A percentile compares a stretch with the other conserved stretches of the same genome.
phyloP scores from a whole-genome alignment of 1,140 invertebrate species.

The Drosophila sechellia region DNA sequence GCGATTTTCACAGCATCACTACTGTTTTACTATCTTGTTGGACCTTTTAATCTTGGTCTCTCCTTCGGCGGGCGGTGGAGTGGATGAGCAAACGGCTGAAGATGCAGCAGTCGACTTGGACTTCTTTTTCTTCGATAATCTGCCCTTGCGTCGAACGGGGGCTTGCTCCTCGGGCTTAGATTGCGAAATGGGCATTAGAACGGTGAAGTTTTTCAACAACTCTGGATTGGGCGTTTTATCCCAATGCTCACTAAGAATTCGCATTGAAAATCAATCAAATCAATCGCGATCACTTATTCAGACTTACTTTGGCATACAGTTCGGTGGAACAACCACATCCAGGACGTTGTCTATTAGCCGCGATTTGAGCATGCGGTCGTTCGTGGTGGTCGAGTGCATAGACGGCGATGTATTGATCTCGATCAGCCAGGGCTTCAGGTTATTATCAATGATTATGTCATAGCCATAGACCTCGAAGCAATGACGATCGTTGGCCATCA shows the following conservation, averaged over 20 bases:
- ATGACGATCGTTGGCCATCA: conserved; percentile 90
- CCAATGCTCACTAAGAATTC: conserved; percentile 55
- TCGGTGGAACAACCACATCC: conserved; percentile 94
- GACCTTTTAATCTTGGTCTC: neutral
- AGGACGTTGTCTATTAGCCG: conserved; percentile 98
- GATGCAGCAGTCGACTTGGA: neutral
- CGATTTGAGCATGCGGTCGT: conserved; percentile 97
- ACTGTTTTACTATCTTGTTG: neutral
- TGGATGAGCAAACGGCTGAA: neutral
- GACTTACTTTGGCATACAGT: conserved; percentile 93
- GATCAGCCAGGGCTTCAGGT: conserved; percentile 94
- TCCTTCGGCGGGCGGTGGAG: neutral
- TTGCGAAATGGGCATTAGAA: conserved; percentile 30
- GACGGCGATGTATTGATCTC: conserved; percentile 98
- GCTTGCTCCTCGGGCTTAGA: neutral
- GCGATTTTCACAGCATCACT: neutral
- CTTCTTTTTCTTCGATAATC: conserved; percentile 5
- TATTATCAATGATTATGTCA: conserved; percentile 94
- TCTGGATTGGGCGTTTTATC: conserved; percentile 49
- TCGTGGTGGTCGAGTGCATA: conserved; percentile 96
- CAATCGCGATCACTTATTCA: too few species aligned
- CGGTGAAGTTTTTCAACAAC: conserved; percentile 55
- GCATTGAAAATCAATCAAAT: neutral
- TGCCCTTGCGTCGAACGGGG: neutral
- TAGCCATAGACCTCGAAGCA: conserved; percentile 97